Base-by-base conservation (phyloP, 2,113 vertebrate genomes). In the Callipepla californica region DNA sequence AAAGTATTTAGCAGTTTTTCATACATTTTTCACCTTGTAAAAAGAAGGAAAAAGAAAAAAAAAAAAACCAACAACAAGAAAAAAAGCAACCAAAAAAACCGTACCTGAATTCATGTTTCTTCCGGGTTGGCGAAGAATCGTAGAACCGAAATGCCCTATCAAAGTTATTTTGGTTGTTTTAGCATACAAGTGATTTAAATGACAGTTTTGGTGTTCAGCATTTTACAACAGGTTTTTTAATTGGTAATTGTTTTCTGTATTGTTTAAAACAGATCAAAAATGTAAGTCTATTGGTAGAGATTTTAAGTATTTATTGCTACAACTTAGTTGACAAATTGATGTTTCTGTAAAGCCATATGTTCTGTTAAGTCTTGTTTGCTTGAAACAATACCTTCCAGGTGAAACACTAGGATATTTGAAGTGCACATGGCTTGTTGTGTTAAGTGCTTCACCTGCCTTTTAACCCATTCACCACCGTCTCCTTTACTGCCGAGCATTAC, bases 281-380 rank as follows among this genome's bases (percentile, higher is more conserved):
- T 96, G 98, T 98, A 98, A 97, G 97, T 98, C 96, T 97, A 96
- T 98, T 97, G 96, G 96, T 98, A 98, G 98, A 98, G 97, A 98
- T 98, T 98, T 98, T 98, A 98, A 98, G 98, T 98, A 98, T 99
- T 99, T 99, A 98, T 99, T 99, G 98, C 98, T 97, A 91, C 98
- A 95, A 86, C 97, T 97, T 98, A 97, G 97, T 97, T 98, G 97
- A 96, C 97, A 97, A 96, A 97, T 97, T 90, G 97, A 96, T 97
- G 97, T 98, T 98, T 95, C 95, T 97, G 97, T 98, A 97, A 98
- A 98, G 98, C 98, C 98, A 97, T 98, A 97, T 89, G 97, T 97
- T 97, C 97, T 97, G 96, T 98, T 97, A 48, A 93, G 97, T 97
- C 98, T 98, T 83, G 96, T 98, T 97, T 97, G 97, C 97, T 97